Percentiles rank a stretch among this genome's conserved stretches.
Conservation (phyloP, 1,140 invertebrate genomes). For the Ips nitidus region DNA sequence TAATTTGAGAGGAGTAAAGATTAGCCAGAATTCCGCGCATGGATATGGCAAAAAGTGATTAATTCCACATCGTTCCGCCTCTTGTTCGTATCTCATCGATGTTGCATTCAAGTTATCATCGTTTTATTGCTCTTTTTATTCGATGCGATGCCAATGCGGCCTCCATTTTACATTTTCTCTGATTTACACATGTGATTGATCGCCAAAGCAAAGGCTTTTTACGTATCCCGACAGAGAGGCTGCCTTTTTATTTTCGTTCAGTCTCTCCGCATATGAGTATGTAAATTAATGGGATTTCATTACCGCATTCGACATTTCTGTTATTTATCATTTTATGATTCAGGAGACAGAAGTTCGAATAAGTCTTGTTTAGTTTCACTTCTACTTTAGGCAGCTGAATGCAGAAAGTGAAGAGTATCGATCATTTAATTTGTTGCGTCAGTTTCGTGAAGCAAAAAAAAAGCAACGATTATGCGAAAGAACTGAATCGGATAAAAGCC, state of each 20-base stretch:
- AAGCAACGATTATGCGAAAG: conserved; percentile 12
- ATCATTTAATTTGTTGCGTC: not conserved
- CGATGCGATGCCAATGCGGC: conserved; percentile 23
- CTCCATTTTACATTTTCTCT: conserved; percentile 27
- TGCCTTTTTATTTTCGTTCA: conserved; percentile 9
- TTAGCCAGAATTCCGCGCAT: not conserved
- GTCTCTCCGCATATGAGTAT: conserved; percentile 4
- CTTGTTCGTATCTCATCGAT: conserved; percentile 24
- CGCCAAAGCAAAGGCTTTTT: conserved; percentile 20
- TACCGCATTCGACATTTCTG: not conserved
- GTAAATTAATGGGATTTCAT: conserved; percentile 10
- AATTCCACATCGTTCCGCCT: conserved; percentile 24
- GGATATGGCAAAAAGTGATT: conserved; percentile 16
- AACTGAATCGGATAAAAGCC: conserved; percentile 18
- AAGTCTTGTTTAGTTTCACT: too few relatives aligned
- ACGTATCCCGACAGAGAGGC: conserved; percentile 15
- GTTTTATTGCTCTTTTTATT: conserved; percentile 33
- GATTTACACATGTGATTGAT: conserved; percentile 28
- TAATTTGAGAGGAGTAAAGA: too few relatives aligned
- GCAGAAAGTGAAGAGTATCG: too few relatives aligned
- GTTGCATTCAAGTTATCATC: conserved; percentile 28
- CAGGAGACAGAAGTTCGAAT: too few relatives aligned
- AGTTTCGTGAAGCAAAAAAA: not conserved
- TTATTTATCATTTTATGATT: too few relatives aligned
- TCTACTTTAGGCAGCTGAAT: too few relatives aligned